Conservation (phyloP, 2,797 vertebrate genomes). For the Botia kubotai region DNA sequence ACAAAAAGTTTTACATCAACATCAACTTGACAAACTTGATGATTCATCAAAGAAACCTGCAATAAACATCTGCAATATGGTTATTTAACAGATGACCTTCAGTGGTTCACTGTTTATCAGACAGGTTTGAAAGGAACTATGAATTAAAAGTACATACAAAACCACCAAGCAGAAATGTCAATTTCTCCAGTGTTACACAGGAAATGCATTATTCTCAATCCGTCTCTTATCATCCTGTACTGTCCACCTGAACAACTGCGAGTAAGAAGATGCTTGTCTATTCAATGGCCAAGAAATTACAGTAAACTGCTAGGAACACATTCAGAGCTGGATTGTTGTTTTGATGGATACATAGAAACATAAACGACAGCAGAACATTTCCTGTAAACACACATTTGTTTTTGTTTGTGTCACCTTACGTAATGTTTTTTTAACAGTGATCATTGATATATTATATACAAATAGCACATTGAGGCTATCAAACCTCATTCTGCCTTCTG, state of each 20-base stretch:
- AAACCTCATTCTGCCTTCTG: slow-evolving; percentile 33
- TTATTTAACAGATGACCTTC: slow-evolving; percentile 30
- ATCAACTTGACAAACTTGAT: not conserved
- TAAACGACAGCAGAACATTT: not conserved
- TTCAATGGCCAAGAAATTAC: not conserved
- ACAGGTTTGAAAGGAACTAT: not conserved
- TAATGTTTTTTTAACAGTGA: slow-evolving; percentile 17
- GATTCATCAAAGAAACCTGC: not conserved
- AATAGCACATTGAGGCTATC: slow-evolving; percentile 1
- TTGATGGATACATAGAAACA: slow-evolving; percentile 31
- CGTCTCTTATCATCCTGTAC: not conserved
- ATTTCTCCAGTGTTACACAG: slow-evolving; percentile 11
- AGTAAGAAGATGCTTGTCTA: not conserved
- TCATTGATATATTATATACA: slow-evolving; percentile 44
- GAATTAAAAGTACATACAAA: slow-evolving; percentile 37
- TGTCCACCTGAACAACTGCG: not conserved
- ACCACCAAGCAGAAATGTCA: slow-evolving; percentile 1
- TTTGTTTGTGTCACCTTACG: not conserved
- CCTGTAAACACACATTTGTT: slow-evolving; percentile 4
- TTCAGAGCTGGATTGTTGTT: slow-evolving; percentile 2
- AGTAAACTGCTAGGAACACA: not conserved
- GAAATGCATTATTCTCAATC: slow-evolving; percentile 17
- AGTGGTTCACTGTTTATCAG: slow-evolving; percentile 26
- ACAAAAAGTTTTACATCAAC: not conserved
- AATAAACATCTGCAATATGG: slow-evolving; percentile 2